Percentiles rank a stretch among this genome's conserved stretches.
These are phyloP conservation scores for Danaus plexippus DNA, from an alignment of 1,140 invertebrate genomes.

Conservation along the genomic window DNA sequence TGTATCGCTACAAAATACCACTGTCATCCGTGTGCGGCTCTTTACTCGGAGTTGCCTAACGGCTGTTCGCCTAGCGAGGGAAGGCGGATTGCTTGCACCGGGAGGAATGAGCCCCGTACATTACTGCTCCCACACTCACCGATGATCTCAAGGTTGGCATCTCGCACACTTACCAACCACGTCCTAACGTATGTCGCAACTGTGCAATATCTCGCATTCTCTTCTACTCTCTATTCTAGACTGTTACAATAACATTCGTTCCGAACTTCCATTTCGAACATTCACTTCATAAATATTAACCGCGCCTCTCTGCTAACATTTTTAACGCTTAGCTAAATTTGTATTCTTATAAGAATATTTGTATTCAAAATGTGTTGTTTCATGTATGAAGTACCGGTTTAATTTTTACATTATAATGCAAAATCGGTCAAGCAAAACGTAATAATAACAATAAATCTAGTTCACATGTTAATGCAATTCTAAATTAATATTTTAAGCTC, in stretches of 20 bases:
- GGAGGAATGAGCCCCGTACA: conserved; percentile 69
- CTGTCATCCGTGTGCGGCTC: conserved; percentile 42
- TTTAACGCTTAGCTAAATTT: conserved; percentile 15
- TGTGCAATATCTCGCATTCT: conserved; percentile 52
- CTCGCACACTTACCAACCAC: conserved; percentile 28
- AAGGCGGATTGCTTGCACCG: conserved; percentile 60
- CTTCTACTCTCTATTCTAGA: conserved; percentile 51
- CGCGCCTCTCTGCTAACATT: conserved; percentile 10
- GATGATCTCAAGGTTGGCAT: conserved; percentile 70
- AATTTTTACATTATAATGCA: background rate
- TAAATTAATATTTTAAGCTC: background rate
- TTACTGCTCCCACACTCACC: conserved; percentile 60
- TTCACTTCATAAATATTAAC: conserved; percentile 39
- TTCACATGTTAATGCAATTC: too few species aligned
- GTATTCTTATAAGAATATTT: conserved; percentile 21
- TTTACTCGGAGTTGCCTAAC: conserved; percentile 49
- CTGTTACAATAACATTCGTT: conserved; percentile 49
- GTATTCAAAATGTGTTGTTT: background rate
- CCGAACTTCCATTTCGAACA: conserved; percentile 26
- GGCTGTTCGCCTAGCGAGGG: conserved; percentile 65
- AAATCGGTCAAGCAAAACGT: too few species aligned
- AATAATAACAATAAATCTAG: too few species aligned
- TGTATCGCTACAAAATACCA: conserved; percentile 65
- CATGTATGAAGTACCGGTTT: background rate
- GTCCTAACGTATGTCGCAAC: conserved; percentile 38